Evolutionary conservation across 2,797 vertebrate species (phyloP).

Genomic region (Pipistrellus pipistrellus): DNA sequence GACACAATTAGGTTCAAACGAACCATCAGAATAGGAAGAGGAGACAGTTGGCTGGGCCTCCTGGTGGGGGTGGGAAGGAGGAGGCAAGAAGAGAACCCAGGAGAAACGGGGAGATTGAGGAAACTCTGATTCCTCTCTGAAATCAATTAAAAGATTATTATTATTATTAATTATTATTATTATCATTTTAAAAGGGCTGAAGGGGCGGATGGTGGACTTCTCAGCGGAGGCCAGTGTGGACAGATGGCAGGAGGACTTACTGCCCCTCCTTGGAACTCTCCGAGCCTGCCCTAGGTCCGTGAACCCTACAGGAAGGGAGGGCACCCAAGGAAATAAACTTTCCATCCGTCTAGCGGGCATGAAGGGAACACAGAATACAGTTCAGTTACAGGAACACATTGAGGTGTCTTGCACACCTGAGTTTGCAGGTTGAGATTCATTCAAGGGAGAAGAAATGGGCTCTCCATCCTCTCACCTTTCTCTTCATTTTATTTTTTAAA

Average conservation of each 20-base stretch:
- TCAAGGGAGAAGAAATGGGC: background rate
- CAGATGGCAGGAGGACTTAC: rapidly evolving
- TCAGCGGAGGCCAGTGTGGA: rapidly evolving
- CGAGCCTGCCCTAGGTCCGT: background rate
- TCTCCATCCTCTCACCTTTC: background rate
- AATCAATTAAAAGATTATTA: too few species aligned
- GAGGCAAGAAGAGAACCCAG: background rate
- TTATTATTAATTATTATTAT: too few species aligned
- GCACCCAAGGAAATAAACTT: background rate
- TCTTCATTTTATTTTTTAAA: background rate
- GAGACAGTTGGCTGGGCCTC: background rate
- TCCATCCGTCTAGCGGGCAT: background rate
- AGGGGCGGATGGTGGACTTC: rapidly evolving
- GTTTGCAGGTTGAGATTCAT: background rate
- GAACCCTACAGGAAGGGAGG: background rate
- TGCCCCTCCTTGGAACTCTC: background rate
- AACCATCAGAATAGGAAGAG: too few species aligned
- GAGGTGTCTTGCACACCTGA: background rate
- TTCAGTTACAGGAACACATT: background rate
- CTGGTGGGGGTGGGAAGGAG: rapidly evolving
- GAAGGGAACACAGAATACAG: background rate
- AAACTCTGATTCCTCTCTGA: too few species aligned
- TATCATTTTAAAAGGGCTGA: background rate
- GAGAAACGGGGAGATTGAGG: background rate
- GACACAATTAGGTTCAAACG: background rate